phyloP scores from a whole-genome alignment of 2,888 invertebrate genomes.

The Protonemura montana region DNA sequence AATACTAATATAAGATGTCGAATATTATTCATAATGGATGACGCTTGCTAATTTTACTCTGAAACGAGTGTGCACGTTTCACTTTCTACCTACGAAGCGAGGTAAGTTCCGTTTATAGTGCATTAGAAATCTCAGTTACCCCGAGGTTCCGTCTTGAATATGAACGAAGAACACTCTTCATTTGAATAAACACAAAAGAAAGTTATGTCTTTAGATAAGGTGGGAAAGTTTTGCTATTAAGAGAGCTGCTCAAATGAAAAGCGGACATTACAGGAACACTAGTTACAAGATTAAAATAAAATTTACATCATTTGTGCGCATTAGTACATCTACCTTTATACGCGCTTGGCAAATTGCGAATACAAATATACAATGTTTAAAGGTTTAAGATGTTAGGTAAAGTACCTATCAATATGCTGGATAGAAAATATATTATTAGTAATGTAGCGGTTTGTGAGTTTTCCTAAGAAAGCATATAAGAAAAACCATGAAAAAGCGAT shows the following conservation, averaged over 20 bases:
- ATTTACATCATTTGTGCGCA: conserved; percentile 29
- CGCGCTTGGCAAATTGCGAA: conserved; percentile 26
- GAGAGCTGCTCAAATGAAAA: conserved; percentile 14
- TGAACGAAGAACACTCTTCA: conserved; percentile 12
- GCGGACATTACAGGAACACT: conserved; percentile 28
- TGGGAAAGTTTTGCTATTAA: conserved; percentile 31
- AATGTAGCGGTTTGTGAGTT: no score
- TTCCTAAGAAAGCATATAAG: no score
- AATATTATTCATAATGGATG: not conserved
- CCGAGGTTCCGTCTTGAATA: not conserved
- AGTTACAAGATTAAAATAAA: conserved; percentile 31
- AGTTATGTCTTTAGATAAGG: conserved; percentile 26
- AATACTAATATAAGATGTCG: not conserved
- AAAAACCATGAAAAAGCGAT: no score
- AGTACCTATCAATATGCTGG: no score
- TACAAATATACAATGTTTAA: not conserved
- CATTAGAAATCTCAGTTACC: conserved; percentile 22
- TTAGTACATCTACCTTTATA: conserved; percentile 10
- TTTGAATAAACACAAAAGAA: conserved; percentile 26
- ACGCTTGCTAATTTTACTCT: not conserved
- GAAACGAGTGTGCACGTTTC: not conserved
- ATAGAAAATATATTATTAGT: no score
- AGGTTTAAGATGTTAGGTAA: no score
- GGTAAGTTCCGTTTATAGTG: not conserved
- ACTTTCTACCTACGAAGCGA: not conserved